Evolutionary conservation across 2,113 vertebrate genomes (phyloP).

Genomic region (Myotis brandtii): DNA sequence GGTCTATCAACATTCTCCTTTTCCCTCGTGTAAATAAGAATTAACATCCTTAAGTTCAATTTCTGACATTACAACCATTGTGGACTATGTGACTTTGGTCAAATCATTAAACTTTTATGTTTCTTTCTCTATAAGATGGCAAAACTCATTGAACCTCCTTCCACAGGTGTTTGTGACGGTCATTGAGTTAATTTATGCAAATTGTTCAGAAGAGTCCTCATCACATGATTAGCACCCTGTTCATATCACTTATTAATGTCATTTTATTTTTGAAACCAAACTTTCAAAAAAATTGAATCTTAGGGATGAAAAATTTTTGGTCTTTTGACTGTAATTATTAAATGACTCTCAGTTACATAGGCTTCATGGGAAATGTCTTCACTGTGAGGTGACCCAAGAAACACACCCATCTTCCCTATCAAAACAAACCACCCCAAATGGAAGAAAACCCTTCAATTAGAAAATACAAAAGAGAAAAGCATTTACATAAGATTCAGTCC

Average conservation of each 20-base stretch:
- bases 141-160: not conserved
- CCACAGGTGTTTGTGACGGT: not conserved
- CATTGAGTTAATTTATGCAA: not conserved
- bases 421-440: not conserved
- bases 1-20: not conserved
- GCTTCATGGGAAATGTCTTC: not conserved
- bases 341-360: not conserved
- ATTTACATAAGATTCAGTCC: not conserved
- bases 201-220: not conserved
- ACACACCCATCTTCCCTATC: not conserved
- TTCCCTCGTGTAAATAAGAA: not conserved
- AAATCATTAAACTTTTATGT: not conserved
- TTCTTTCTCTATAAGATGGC: not conserved
- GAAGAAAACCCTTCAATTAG: not conserved
- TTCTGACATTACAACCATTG: not conserved
- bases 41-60: not conserved
- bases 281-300: not conserved
- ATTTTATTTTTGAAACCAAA: slow-evolving; percentile 17
- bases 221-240: not conserved
- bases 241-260: not conserved
- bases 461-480: not conserved
- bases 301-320: not conserved
- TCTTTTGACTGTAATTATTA: not conserved
- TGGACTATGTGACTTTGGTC: not conserved
- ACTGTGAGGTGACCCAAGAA: not conserved